These are phyloP conservation scores for Archips xylosteana DNA, from an alignment of 2,888 invertebrate species.

Conservation along the genomic window DNA sequence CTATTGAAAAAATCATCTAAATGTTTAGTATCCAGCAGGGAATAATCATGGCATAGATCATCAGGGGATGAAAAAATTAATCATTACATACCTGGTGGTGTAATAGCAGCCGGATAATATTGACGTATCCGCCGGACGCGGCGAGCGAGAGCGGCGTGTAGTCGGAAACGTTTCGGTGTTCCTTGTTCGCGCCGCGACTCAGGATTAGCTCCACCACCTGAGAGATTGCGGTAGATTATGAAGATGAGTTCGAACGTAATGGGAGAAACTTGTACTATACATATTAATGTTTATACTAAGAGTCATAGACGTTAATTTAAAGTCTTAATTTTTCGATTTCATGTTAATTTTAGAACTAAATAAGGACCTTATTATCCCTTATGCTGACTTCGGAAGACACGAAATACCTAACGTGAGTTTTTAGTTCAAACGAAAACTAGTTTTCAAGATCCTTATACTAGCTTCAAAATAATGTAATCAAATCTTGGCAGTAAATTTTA, in stretches of 20 bases:
- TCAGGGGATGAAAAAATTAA: not conserved
- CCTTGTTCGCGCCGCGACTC: slow-evolving; percentile 96
- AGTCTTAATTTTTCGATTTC: no score
- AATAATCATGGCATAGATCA: not conserved
- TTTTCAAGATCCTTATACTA: no score
- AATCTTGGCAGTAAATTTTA: no score
- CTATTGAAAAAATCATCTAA: not conserved
- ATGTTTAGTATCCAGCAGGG: not conserved
- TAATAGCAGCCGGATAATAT: slow-evolving; percentile 97
- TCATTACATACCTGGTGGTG: slow-evolving; percentile 88
- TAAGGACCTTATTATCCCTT: no score
- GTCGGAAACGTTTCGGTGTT: slow-evolving; percentile 99
- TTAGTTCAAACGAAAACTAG: no score
- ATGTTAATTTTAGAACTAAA: no score
- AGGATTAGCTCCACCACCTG: slow-evolving; percentile 93
- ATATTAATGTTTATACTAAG: no score
- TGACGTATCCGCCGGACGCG: slow-evolving; percentile 99
- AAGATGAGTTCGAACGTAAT: not conserved
- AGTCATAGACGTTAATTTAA: no score
- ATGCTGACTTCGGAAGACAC: no score
- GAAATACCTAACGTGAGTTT: no score
- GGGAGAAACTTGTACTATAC: no score
- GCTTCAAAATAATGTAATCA: no score
- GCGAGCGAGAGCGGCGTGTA: slow-evolving; percentile 99
- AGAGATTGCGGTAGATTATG: not conserved